Base-by-base conservation (phyloP, 2,888 invertebrate species). In the Suillia variegata region DNA sequence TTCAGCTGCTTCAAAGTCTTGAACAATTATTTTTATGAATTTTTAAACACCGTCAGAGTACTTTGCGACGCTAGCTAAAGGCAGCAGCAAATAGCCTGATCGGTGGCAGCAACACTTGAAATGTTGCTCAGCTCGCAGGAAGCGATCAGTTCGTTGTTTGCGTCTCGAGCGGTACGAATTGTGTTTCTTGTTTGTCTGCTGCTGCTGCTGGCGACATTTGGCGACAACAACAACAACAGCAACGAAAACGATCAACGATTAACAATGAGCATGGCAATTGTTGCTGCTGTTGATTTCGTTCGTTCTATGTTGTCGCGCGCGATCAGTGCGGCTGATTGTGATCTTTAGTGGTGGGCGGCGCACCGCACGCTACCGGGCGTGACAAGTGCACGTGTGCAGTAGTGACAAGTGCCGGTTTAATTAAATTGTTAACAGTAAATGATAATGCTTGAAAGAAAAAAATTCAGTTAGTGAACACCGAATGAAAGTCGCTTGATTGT, bases 11-110 rank as follows among this genome's bases (percentile, higher is more conserved):
- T n/a, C n/a, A n/a, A n/a, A n/a, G n/a, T n/a, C n/a, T n/a, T n/a
- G n/a, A n/a, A n/a, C n/a, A n/a, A n/a, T n/a, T n/a, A n/a, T n/a
- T n/a, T n/a, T n/a, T n/a, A n/a, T n/a, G n/a, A n/a, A n/a, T n/a
- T n/a, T n/a, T n/a, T n/a, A n/a, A n/a, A n/a, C n/a, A n/a, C n/a
- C 70, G 50, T 61, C 56, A 56, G 62, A 58, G 56, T 58, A 56
- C 62, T 58, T 61, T 54, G 50, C 62, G 57, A 34, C 64, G 56
- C 48, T 58, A 51, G 58, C 63, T 60, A n/a, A 12, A 58, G 38
- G 21, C 20, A 51, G 47, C 58, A 58, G 22, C 58, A 56, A 33
- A 15, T 15, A 38, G 21, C 58, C 33, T 24, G 33, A 31, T 31
- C 55, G 51, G 45, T 54, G n/a, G n/a, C n/a, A 34, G 51, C 54